Percentiles rank a stretch among this genome's conserved stretches.
These are phyloP conservation scores for Crepidodera aurea DNA, from an alignment of 2,888 invertebrate genomes.

Conservation along the genomic window DNA sequence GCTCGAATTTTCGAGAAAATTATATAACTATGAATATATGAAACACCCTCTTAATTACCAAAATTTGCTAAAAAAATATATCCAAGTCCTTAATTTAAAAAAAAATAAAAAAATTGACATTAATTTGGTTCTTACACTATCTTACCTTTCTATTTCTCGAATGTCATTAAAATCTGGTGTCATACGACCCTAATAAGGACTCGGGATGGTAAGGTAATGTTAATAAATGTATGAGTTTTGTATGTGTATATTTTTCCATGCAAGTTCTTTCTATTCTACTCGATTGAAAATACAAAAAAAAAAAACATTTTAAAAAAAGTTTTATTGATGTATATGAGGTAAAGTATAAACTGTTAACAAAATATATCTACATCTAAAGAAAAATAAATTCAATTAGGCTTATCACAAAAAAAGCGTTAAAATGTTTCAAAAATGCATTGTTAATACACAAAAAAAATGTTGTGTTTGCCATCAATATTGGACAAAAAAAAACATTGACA, in stretches of 20 bases:
- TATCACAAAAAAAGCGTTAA: slow-evolving; percentile 23
- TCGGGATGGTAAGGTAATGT: slow-evolving; percentile 31
- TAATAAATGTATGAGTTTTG: slow-evolving; percentile 36
- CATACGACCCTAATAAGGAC: slow-evolving; percentile 19
- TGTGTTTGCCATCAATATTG: slow-evolving; percentile 25
- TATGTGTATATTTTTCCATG: slow-evolving; percentile 39
- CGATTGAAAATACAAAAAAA: slow-evolving; percentile 15
- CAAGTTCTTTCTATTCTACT: slow-evolving; percentile 11
- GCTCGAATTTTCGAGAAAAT: too few relatives aligned
- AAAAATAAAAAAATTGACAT: too few relatives aligned
- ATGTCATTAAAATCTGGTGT: background rate
- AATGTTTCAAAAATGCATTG: slow-evolving; percentile 17
- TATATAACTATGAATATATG: too few relatives aligned
- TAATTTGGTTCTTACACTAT: background rate
- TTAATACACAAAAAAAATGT: slow-evolving; percentile 1
- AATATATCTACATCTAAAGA: slow-evolving; percentile 8
- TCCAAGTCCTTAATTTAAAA: too few relatives aligned
- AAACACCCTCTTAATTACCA: too few relatives aligned
- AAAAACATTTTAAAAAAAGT: slow-evolving; percentile 19
- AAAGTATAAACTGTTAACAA: slow-evolving; percentile 19
- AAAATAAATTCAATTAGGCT: slow-evolving; percentile 15
- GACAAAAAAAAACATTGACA: background rate
- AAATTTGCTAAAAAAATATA: too few relatives aligned
- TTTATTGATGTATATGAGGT: slow-evolving; percentile 25
- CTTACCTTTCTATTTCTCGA: background rate